These are phyloP conservation scores for Hymenopus coronatus DNA, from an alignment of 2,888 invertebrate species.

Conservation along the genomic window DNA sequence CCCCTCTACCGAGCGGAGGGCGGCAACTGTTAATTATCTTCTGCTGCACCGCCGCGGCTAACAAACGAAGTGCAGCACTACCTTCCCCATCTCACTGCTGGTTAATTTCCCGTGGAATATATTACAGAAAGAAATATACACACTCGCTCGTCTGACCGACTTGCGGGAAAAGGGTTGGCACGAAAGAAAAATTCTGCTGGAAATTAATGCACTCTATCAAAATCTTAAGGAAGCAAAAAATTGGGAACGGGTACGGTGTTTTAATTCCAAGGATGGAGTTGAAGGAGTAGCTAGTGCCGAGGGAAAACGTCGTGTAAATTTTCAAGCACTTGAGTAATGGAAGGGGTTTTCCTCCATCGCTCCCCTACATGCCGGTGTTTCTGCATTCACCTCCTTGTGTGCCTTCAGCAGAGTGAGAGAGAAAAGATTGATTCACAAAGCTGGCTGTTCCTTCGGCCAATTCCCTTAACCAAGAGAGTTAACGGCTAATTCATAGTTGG, in stretches of 20 bases:
- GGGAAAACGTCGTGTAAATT: not conserved
- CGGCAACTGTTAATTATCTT: slow-evolving; percentile 7
- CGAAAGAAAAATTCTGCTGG: not conserved
- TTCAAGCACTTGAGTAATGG: not conserved
- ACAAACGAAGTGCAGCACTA: not conserved
- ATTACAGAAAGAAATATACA: slow-evolving; percentile 2
- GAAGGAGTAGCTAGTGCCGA: not conserved
- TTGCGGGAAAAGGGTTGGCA: not conserved
- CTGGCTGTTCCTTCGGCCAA: too few species aligned
- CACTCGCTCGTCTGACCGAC: not conserved
- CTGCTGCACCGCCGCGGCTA: not conserved
- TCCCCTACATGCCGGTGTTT: not conserved
- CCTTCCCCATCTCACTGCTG: not conserved
- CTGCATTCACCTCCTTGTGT: not conserved
- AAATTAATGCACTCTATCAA: slow-evolving; percentile 14
- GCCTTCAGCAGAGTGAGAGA: not conserved
- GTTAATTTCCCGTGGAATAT: slow-evolving; percentile 7
- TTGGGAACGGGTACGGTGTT: not conserved
- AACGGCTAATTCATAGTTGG: too few species aligned
- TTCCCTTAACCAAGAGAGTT: too few species aligned
- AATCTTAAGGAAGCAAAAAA: slow-evolving; percentile 3
- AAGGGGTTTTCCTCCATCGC: not conserved
- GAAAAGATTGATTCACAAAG: not conserved
- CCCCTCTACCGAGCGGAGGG: not conserved
- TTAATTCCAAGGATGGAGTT: not conserved